Evolutionary conservation across 2,888 invertebrate species (phyloP).

Genomic region (Sycophila texana): DNA sequence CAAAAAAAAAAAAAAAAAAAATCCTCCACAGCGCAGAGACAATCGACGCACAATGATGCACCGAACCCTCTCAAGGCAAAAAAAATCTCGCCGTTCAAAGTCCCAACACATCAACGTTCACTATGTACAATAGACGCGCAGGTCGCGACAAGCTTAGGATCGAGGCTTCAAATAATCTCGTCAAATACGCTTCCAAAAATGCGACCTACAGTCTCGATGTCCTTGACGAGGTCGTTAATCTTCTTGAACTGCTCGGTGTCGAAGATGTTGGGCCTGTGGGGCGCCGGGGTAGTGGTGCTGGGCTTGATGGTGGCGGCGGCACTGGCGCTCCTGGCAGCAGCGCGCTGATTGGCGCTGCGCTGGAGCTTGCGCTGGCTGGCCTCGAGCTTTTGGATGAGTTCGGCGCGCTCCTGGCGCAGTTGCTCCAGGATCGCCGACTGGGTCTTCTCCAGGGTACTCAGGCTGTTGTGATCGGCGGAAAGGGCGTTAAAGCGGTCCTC

Average conservation of each 20-base stretch:
- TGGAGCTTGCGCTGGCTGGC: conserved; percentile 7
- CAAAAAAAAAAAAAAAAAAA: too few relatives aligned
- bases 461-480: neutral
- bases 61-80: neutral
- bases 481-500: neutral
- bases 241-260: conserved; percentile 15
- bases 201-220: conserved; percentile 51
- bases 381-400: conserved; percentile 22
- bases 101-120: conserved; percentile 15
- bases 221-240: conserved; percentile 46
- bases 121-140: conserved; percentile 10
- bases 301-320: conserved; percentile 2
- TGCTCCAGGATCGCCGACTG: neutral
- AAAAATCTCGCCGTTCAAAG: neutral
- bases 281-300: conserved; percentile 6
- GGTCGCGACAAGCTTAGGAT: neutral
- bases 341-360: neutral
- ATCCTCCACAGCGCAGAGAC: too few relatives aligned
- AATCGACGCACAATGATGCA: too few relatives aligned
- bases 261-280: conserved; percentile 6
- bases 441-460: neutral
- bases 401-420: conserved; percentile 1
- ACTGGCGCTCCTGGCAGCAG: neutral
- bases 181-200: conserved; percentile 28
- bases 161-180: neutral